Evolutionary conservation across 1,140 invertebrate genomes (phyloP).

Genomic region (Achroia grisella): DNA sequence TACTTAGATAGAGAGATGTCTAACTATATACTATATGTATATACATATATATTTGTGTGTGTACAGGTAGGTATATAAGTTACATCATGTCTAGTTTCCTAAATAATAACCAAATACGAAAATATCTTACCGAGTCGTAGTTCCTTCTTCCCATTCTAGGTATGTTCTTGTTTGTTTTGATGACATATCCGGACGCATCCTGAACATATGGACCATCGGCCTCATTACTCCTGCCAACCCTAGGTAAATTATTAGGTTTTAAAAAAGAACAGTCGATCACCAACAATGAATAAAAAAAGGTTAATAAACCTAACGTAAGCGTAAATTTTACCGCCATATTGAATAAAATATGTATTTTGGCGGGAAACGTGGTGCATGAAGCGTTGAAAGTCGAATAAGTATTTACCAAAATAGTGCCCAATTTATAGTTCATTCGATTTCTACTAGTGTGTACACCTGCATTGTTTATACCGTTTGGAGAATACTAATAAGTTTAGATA

Average conservation of each 20-base stretch:
- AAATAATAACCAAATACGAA: too few relatives aligned
- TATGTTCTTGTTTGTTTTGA: constrained; percentile 64
- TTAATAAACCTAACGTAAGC: constrained; percentile 29
- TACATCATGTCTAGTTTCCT: too few relatives aligned
- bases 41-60: too few relatives aligned
- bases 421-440: constrained; percentile 45
- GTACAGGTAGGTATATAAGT: too few relatives aligned
- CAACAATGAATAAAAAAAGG: constrained; percentile 36
- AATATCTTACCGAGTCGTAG: constrained; percentile 51
- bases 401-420: background rate
- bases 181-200: constrained; percentile 53
- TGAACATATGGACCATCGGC: constrained; percentile 48
- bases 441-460: constrained; percentile 13
- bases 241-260: constrained; percentile 61
- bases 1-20: too few relatives aligned
- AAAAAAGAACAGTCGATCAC: constrained; percentile 50
- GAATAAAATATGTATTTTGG: constrained; percentile 14
- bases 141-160: constrained; percentile 61
- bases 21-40: too few relatives aligned
- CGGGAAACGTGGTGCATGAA: constrained; percentile 1
- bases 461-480: constrained; percentile 13
- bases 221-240: constrained; percentile 61
- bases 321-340: constrained; percentile 43
- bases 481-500: constrained; percentile 33
- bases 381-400: background rate